Evolutionary conservation across 2,113 vertebrate species (phyloP), one percentile per base, ranked within the genome.

Genomic region (Lipophrys pholis): DNA sequence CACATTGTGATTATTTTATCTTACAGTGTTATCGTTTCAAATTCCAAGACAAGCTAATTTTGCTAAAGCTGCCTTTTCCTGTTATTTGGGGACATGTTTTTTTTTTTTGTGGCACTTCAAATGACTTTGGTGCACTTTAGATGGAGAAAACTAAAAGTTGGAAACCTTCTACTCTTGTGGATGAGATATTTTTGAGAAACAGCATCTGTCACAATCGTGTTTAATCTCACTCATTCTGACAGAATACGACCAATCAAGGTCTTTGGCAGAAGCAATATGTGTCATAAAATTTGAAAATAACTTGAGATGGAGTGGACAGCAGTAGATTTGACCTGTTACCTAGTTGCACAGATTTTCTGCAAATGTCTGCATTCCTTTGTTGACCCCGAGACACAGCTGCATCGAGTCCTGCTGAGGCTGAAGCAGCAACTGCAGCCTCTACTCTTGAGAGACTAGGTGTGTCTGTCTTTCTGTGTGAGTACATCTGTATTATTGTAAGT

Each of bases 361-460:
- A 42, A 61, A 81, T 73, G 50, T 75, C 52, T 62, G 68, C 80
- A 82, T 81, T 88, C 83, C 76, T 78, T 76, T 86, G 65, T 64
- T 72, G 80, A 81, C 74, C 66, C 38, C 48, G n/a, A 21, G 78
- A 65, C 69, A 66, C 85, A 84, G 87, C 87, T 82, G 82, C 79
- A 80, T 55, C 14, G 11, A 59, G 69, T 50, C 84, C 85, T 7
- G 52, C 79, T 82, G 83, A 73, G 80, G 38, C 8, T 73, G 41
- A 77, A 76, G 53, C 68, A 63, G 60, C 62, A 30, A 58, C 30
- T 10, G 71, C 51, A 11, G 7, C 55, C 54, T 46, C 11, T 69
- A 70, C 46, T 43, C 40, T 68, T 73, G 41, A 79, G 41, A 79
- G 60, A 69, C 41, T 41, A 2, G 41, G 51, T 36, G 46, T 51